Evolutionary conservation across 2,797 vertebrate species (phyloP).

Genomic region (Steatocranus sp.): DNA sequence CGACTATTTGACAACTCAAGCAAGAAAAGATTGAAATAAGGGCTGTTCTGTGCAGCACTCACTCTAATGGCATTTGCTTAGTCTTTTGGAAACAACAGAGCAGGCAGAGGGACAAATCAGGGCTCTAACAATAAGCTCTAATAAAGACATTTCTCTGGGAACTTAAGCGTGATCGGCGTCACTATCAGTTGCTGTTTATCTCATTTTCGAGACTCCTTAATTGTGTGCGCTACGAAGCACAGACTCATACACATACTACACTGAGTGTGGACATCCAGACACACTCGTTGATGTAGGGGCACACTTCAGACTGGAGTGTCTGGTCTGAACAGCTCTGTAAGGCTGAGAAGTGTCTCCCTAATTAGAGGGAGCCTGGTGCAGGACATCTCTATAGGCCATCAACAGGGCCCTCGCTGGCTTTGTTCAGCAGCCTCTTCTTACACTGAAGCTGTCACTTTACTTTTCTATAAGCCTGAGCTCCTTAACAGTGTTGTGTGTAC

Average conservation of each 20-base stretch:
- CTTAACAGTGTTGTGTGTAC: slow-evolving; percentile 30
- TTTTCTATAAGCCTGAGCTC: slow-evolving; percentile 61
- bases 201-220: slow-evolving; percentile 65
- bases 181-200: slow-evolving; percentile 67
- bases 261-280: slow-evolving; percentile 54
- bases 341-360: slow-evolving; percentile 65
- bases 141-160: slow-evolving; percentile 62
- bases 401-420: slow-evolving; percentile 59
- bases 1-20: slow-evolving; percentile 71
- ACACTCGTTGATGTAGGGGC: slow-evolving; percentile 45
- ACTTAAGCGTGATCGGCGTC: slow-evolving; percentile 41
- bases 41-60: slow-evolving; percentile 47
- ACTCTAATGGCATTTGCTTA: slow-evolving; percentile 72
- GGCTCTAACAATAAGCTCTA: slow-evolving; percentile 53
- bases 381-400: slow-evolving; percentile 65
- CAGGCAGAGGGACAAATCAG: slow-evolving; percentile 36
- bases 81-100: slow-evolving; percentile 73
- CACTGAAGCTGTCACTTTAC: slow-evolving; percentile 68
- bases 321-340: slow-evolving; percentile 56
- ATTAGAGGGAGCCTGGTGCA: slow-evolving; percentile 70
- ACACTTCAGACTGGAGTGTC: slow-evolving; percentile 75
- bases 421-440: slow-evolving; percentile 62
- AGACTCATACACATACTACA: slow-evolving; percentile 16
- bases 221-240: slow-evolving; percentile 39
- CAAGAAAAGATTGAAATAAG: slow-evolving; percentile 77